Conservation (phyloP, 2,888 invertebrate genomes). For the Tipula unca region DNA sequence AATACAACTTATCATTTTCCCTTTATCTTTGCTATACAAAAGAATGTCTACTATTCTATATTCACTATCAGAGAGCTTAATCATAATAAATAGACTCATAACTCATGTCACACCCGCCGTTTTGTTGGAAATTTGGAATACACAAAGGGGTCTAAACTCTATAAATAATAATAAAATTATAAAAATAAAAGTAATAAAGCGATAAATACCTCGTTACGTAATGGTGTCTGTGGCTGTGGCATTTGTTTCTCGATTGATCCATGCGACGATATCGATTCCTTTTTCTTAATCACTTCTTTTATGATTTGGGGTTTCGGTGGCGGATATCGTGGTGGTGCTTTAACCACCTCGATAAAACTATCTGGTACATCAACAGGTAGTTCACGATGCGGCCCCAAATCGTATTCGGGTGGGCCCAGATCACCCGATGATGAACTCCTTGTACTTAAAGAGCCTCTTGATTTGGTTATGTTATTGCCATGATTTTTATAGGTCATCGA, state of each 20-base stretch:
- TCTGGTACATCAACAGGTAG: conserved; percentile 86
- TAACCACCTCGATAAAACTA: conserved; percentile 74
- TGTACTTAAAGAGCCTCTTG: conserved; percentile 32
- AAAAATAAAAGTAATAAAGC: conserved; percentile 16
- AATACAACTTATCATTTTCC: neutral
- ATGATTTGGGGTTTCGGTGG: conserved; percentile 40
- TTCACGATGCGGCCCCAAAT: conserved; percentile 46
- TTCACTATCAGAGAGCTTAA: neutral
- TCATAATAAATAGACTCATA: neutral
- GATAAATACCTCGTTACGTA: conserved; percentile 34
- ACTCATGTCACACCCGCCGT: neutral
- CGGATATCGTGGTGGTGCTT: conserved; percentile 61
- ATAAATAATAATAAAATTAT: conserved; percentile 14
- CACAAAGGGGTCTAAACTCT: no score
- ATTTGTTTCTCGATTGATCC: conserved; percentile 31
- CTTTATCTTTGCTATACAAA: neutral
- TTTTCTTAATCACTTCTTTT: conserved; percentile 31
- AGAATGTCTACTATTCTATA: neutral
- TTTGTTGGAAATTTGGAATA: neutral
- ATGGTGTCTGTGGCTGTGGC: conserved; percentile 31
- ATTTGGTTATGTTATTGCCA: conserved; percentile 29
- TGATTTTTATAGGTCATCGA: conserved; percentile 37
- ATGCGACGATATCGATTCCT: conserved; percentile 31
- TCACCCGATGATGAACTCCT: conserved; percentile 32
- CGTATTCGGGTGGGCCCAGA: conserved; percentile 37